phyloP scores from a whole-genome alignment of 2,888 invertebrate species.

The Calliphora vomitoria region DNA sequence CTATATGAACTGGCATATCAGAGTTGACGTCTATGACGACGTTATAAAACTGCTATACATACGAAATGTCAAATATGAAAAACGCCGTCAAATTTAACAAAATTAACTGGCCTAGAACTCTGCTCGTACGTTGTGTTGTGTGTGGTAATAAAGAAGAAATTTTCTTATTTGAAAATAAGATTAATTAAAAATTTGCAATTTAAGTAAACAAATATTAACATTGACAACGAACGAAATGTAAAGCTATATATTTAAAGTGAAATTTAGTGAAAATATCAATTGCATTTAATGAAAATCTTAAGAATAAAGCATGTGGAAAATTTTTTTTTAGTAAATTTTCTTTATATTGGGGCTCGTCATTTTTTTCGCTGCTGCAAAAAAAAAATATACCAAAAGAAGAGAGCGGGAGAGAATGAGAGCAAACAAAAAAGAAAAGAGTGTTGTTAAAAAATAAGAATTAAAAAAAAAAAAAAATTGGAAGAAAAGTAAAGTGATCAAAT shows the following conservation, averaged over 20 bases:
- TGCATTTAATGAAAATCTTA: conserved; percentile 35
- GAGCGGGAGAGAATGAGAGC: conserved; percentile 55
- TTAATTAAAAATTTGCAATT: conserved; percentile 36
- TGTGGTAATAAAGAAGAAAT: conserved; percentile 74
- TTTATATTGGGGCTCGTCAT: conserved; percentile 73
- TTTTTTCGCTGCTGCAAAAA: conserved; percentile 66
- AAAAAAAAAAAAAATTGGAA: conserved; percentile 48
- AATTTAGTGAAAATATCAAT: conserved; percentile 26
- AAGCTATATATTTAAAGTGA: conserved; percentile 54
- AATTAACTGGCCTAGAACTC: conserved; percentile 56
- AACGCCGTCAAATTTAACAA: conserved; percentile 45
- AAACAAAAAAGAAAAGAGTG: conserved; percentile 62
- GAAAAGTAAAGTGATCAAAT: conserved; percentile 58
- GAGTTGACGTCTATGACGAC: neutral
- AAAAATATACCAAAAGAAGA: conserved; percentile 60
- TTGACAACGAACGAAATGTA: conserved; percentile 56
- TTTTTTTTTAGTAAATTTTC: conserved; percentile 64
- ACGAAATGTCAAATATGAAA: conserved; percentile 59
- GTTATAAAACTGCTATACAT: conserved; percentile 49
- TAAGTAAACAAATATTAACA: conserved; percentile 35
- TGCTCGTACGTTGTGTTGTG: conserved; percentile 71
- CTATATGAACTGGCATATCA: neutral
- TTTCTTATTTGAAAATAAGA: conserved; percentile 61
- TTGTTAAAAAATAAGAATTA: conserved; percentile 62
- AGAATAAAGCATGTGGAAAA: conserved; percentile 66